Percentiles rank a stretch among this genome's conserved stretches.
These are phyloP conservation scores for Etheostoma perlongum DNA, from an alignment of 2,797 vertebrate genomes.

Conservation along the genomic window DNA sequence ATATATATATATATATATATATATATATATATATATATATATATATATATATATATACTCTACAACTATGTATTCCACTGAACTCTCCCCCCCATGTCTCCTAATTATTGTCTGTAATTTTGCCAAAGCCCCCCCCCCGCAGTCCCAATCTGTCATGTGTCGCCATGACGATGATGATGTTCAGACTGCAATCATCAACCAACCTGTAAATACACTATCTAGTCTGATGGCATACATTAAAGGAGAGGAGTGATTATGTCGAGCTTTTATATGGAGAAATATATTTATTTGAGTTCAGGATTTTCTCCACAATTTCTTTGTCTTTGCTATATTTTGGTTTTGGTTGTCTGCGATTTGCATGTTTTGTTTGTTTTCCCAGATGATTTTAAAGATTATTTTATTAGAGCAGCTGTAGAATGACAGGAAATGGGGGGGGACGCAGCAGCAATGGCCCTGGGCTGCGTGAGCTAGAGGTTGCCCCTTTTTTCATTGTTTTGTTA, in stretches of 20 bases:
- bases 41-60: constrained; percentile 72
- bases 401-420: no score
- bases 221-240: constrained; percentile 72
- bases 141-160: constrained; percentile 29
- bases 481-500: constrained; percentile 70
- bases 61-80: constrained; percentile 40
- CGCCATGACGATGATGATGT: constrained; percentile 52
- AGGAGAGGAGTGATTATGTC: constrained; percentile 79
- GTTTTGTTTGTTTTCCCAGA: constrained; percentile 75
- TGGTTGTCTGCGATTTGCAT: constrained; percentile 82
- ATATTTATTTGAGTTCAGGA: constrained; percentile 90
- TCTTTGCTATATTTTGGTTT: constrained; percentile 59
- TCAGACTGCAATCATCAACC: constrained; percentile 65
- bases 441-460: no score
- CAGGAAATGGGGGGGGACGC: no score
- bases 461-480: no score
- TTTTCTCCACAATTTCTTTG: constrained; percentile 52
- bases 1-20: no score
- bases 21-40: no score
- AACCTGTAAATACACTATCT: constrained; percentile 81
- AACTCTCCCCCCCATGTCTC: constrained; percentile 8
- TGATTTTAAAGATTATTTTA: no score
- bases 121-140: constrained; percentile 67
- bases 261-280: constrained; percentile 80
- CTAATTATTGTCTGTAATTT: constrained; percentile 69